phyloP scores from a whole-genome alignment of 37 sponge, comb jelly and placozoan genomes.

The Corticium candelabrum region DNA sequence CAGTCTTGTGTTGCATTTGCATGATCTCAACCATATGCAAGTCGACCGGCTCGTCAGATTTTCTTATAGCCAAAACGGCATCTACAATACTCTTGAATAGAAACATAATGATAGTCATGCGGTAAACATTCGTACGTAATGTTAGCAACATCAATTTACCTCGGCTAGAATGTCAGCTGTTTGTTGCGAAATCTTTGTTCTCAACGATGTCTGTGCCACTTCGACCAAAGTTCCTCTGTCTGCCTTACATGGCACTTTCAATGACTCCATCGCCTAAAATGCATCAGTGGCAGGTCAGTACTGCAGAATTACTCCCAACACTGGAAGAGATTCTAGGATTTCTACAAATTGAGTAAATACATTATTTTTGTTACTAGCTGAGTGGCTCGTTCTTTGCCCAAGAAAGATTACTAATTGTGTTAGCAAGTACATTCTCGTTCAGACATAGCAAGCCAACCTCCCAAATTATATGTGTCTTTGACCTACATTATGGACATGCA shows the following conservation, averaged over 20 bases:
- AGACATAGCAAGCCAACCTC: too few relatives aligned
- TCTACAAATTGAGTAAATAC: too few relatives aligned
- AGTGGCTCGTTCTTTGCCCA: too few relatives aligned
- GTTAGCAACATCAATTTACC: conserved; percentile 20
- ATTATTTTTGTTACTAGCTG: too few relatives aligned
- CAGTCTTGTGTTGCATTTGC: conserved; percentile 94
- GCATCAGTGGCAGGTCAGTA: not conserved
- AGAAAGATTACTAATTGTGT: too few relatives aligned
- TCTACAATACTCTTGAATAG: conserved; percentile 73
- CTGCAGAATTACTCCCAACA: too few relatives aligned
- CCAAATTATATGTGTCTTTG: too few relatives aligned
- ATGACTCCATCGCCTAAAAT: conserved; percentile 50
- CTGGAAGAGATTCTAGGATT: too few relatives aligned
- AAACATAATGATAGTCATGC: too few relatives aligned
- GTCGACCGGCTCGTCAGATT: conserved; percentile 72
- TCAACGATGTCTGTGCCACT: conserved; percentile 89
- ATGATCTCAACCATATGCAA: conserved; percentile 99
- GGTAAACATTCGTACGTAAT: not conserved
- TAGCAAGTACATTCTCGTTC: too few relatives aligned
- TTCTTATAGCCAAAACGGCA: conserved; percentile 81
- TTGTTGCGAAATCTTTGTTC: conserved; percentile 76
- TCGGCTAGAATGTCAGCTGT: conserved; percentile 88
- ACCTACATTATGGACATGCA: too few relatives aligned
- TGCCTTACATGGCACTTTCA: conserved; percentile 65
- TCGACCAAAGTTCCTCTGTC: conserved; percentile 79